These are phyloP conservation scores for Acrobasis suavella DNA, from an alignment of 2,888 invertebrate species.

Conservation along the genomic window DNA sequence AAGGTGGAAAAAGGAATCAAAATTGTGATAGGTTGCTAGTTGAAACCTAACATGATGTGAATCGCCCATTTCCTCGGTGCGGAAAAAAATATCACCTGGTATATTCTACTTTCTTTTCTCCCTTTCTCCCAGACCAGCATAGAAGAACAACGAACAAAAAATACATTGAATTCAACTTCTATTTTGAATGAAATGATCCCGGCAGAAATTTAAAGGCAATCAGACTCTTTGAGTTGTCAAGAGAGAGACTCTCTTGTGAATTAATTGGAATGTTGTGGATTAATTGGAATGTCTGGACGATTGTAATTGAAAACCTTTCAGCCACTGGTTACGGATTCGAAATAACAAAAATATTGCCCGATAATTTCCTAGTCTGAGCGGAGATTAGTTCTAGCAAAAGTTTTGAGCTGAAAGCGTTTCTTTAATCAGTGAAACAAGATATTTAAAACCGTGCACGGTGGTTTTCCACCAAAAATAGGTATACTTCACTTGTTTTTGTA, in stretches of 20 bases:
- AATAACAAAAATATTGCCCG: slow-evolving; percentile 27
- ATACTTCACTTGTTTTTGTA: no score
- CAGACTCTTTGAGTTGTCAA: slow-evolving; percentile 15
- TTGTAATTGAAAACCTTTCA: slow-evolving; percentile 44
- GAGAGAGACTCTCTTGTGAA: slow-evolving; percentile 30
- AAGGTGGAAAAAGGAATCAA: no score
- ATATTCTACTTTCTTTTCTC: no score
- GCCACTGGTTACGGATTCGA: slow-evolving; percentile 29
- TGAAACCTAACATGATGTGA: no score
- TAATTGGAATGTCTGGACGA: slow-evolving; percentile 30
- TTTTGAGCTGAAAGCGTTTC: neutral
- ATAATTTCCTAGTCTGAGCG: slow-evolving; percentile 18
- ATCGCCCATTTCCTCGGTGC: no score
- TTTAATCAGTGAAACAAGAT: neutral
- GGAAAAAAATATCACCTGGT: no score
- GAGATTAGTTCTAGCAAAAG: slow-evolving; percentile 18
- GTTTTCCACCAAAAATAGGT: no score
- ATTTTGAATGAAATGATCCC: neutral
- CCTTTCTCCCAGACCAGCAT: no score
- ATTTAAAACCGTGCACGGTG: no score
- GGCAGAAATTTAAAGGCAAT: slow-evolving; percentile 27
- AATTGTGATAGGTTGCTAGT: no score
- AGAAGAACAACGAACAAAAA: no score
- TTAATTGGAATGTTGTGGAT: slow-evolving; percentile 38
- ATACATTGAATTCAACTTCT: no score